Evolutionary conservation across 1,140 invertebrate genomes (phyloP).

Genomic region (Drosophila miranda): DNA sequence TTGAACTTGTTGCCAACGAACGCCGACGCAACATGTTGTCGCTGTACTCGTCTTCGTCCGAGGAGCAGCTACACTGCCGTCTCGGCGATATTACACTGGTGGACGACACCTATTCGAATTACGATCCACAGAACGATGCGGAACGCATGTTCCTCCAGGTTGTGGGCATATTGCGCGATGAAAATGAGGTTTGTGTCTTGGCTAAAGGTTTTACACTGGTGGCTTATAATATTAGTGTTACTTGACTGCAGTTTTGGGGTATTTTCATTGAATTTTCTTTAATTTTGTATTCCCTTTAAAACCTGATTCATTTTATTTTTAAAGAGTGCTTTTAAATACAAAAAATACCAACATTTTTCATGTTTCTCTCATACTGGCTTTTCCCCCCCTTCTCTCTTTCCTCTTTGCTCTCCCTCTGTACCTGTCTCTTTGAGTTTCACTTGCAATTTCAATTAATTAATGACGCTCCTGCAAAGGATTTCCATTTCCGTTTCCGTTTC

Average conservation of each 20-base stretch:
- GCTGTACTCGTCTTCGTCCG: conserved; percentile 68
- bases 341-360: conserved; percentile 17
- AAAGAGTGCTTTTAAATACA: too few species aligned
- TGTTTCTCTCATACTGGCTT: conserved; percentile 10
- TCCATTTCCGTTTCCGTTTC: conserved; percentile 27
- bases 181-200: conserved; percentile 81
- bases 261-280: too few species aligned
- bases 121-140: conserved; percentile 81
- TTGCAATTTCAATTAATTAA: conserved; percentile 62
- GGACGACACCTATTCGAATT: conserved; percentile 78
- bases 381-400: not conserved
- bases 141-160: conserved; percentile 82
- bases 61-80: conserved; percentile 71
- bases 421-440: conserved; percentile 39
- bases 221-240: conserved; percentile 1
- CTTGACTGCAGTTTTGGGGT: not conserved
- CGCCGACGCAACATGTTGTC: conserved; percentile 62
- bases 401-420: too few species aligned
- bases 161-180: conserved; percentile 81
- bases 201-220: conserved; percentile 28
- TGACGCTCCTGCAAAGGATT: conserved; percentile 40
- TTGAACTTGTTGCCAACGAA: conserved; percentile 51
- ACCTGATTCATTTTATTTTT: conserved; percentile 49
- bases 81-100: conserved; percentile 80
- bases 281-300: conserved; percentile 10